A percentile compares a stretch with the other conserved stretches of the same genome.
phyloP scores from a whole-genome alignment of 23 tunicate genomes.

The Ascidia mentula region DNA sequence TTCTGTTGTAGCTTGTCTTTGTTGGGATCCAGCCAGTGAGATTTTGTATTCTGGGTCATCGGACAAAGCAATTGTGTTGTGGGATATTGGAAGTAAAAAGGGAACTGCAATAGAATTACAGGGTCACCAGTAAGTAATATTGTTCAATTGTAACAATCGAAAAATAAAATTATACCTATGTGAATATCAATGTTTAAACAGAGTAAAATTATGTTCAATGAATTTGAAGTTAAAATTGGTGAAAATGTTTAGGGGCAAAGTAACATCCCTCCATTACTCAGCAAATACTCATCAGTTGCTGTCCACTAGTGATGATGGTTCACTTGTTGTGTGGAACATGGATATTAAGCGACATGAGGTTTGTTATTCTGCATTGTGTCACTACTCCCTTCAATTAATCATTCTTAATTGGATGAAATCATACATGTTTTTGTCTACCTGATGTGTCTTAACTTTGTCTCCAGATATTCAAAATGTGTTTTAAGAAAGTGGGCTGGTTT shows the following conservation, averaged over 20 bases:
- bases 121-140: constrained; percentile 62
- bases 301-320: constrained; percentile 61
- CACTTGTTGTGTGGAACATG: constrained; percentile 88
- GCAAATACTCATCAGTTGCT: constrained; percentile 56
- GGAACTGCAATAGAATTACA: constrained; percentile 94
- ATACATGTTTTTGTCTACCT: too few relatives aligned
- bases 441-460: too few relatives aligned
- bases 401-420: too few relatives aligned
- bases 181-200: too few relatives aligned
- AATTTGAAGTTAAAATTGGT: too few relatives aligned
- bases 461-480: too few relatives aligned
- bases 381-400: too few relatives aligned
- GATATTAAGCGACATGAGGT: constrained; percentile 82
- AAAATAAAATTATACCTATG: too few relatives aligned
- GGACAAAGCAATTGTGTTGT: constrained; percentile 86
- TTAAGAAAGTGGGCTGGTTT: too few relatives aligned
- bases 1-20: constrained; percentile 34
- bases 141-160: too few relatives aligned
- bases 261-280: constrained; percentile 65
- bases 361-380: too few relatives aligned
- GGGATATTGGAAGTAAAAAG: constrained; percentile 98
- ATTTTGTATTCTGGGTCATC: constrained; percentile 79
- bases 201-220: too few relatives aligned
- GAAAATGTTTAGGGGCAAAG: constrained; percentile 65
- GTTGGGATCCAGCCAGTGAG: constrained; percentile 70